phyloP scores from a whole-genome alignment of 2,888 invertebrate species.

The Metellina segmentata region DNA sequence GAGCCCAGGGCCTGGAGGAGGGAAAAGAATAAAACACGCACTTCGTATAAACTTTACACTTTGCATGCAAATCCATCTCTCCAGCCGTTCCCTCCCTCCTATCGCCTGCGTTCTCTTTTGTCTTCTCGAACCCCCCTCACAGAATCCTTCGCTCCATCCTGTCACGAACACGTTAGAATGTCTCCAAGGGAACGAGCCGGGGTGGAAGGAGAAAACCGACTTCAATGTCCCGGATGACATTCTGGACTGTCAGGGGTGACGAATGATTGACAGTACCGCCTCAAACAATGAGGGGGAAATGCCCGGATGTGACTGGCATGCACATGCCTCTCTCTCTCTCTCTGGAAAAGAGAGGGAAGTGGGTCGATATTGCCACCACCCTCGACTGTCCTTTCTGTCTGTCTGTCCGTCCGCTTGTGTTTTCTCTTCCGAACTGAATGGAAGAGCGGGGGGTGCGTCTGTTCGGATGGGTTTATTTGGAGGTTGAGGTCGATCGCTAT shows the following conservation, averaged over 20 bases:
- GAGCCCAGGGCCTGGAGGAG: neutral
- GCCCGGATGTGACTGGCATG: constrained; percentile 76
- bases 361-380: constrained; percentile 53
- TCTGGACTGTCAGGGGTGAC: constrained; percentile 73
- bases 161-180: constrained; percentile 72
- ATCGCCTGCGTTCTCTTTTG: constrained; percentile 24
- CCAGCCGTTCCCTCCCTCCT: constrained; percentile 11
- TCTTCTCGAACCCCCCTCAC: constrained; percentile 13
- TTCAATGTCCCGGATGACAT: constrained; percentile 72
- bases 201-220: constrained; percentile 11
- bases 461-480: constrained; percentile 29
- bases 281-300: constrained; percentile 74
- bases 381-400: constrained; percentile 14
- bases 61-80: constrained; percentile 70
- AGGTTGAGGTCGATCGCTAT: constrained; percentile 58
- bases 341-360: constrained; percentile 23
- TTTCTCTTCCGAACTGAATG: constrained; percentile 3
- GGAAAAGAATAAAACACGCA: constrained; percentile 54
- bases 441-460: constrained; percentile 32
- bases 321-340: constrained; percentile 65
- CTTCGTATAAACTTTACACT: constrained; percentile 75
- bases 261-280: constrained; percentile 75
- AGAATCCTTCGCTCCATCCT: constrained; percentile 53
- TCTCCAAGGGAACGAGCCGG: constrained; percentile 36
- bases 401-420: constrained; percentile 55